Evolutionary conservation across 2,113 vertebrate species (phyloP).

Genomic region (Thermophis baileyi): DNA sequence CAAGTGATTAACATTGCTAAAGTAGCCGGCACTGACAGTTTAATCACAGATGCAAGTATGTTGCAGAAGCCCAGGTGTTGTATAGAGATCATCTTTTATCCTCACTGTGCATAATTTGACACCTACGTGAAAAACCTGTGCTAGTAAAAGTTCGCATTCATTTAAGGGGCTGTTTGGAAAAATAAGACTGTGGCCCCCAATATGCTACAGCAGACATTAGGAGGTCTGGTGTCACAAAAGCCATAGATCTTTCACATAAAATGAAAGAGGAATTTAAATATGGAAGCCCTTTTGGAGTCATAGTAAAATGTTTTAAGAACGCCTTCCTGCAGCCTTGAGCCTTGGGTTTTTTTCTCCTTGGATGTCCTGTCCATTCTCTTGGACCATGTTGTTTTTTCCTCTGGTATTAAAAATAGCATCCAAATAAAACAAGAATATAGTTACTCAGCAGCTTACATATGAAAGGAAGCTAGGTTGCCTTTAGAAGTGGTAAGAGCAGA

Average conservation of each 20-base stretch:
- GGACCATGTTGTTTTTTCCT: slow-evolving; percentile 10
- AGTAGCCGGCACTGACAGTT: not conserved
- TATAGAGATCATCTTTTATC: not conserved
- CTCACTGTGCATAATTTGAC: not conserved
- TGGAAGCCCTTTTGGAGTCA: not conserved
- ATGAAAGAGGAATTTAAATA: not conserved
- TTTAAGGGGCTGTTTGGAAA: not conserved
- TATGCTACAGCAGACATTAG: not conserved
- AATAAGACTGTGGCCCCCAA: not conserved
- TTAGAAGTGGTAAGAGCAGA: slow-evolving; percentile 35
- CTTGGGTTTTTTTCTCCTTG: not conserved
- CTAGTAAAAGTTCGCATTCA: not conserved
- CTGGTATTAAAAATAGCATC: slow-evolving; percentile 16
- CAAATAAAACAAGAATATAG: slow-evolving; percentile 44
- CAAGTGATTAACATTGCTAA: not conserved
- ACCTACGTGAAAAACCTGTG: not conserved
- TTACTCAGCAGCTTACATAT: slow-evolving; percentile 21
- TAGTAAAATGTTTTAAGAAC: slow-evolving; percentile 1
- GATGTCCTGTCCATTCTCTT: slow-evolving; percentile 2
- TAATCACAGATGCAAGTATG: not conserved
- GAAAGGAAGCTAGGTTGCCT: slow-evolving; percentile 38
- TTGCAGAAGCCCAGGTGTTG: not conserved
- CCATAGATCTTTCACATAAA: not conserved
- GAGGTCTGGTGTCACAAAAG: not conserved
- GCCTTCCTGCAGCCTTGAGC: slow-evolving; percentile 9